phyloP scores from a whole-genome alignment of 2,797 vertebrate species.

The Amblyraja radiata region DNA sequence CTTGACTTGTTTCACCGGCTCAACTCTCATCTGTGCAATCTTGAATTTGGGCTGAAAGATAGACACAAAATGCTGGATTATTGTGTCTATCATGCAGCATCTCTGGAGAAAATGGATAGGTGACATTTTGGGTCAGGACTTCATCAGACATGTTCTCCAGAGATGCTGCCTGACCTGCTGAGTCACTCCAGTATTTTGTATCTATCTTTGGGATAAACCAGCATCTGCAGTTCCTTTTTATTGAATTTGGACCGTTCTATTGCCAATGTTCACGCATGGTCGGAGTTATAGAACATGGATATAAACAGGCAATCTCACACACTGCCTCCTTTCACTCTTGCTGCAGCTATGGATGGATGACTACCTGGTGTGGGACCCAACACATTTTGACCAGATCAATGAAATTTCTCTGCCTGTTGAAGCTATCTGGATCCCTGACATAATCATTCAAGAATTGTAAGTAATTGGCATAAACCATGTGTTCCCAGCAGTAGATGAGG shows the following conservation, averaged over 20 bases:
- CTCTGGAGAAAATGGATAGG: no score
- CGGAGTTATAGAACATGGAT: background rate
- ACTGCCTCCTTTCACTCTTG: background rate
- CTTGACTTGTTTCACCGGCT: background rate
- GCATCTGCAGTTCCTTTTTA: no score
- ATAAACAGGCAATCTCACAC: background rate
- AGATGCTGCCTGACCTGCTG: no score
- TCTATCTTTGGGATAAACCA: no score
- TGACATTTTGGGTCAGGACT: no score
- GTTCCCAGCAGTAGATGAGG: background rate
- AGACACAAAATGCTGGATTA: no score
- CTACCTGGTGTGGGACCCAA: conserved; percentile 79
- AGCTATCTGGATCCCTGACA: conserved; percentile 76
- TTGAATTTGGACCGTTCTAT: background rate
- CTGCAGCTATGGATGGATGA: conserved; percentile 77
- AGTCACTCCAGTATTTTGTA: no score
- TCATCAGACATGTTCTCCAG: no score
- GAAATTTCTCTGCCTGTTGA: conserved; percentile 73
- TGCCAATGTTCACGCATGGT: background rate
- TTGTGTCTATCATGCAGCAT: no score
- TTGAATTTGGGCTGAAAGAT: no score
- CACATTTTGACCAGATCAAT: conserved; percentile 72
- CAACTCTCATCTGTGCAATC: background rate
- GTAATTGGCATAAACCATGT: conserved; percentile 40
- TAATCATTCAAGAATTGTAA: conserved; percentile 77